phyloP scores from a whole-genome alignment of 2,113 vertebrate genomes.

The Rana temporaria region DNA sequence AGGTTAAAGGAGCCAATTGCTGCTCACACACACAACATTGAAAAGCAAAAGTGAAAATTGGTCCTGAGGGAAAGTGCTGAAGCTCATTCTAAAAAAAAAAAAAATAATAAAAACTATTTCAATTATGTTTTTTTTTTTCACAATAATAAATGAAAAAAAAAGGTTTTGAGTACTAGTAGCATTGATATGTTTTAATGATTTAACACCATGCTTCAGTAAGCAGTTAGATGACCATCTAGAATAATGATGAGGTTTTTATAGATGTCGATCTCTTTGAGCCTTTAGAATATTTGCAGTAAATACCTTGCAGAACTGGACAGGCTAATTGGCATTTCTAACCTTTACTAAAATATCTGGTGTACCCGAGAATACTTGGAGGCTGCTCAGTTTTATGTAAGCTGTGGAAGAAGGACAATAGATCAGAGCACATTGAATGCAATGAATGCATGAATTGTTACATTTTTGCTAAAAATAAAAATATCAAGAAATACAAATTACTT shows the following conservation, averaged over 20 bases:
- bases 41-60: slow-evolving; percentile 37
- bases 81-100: background rate
- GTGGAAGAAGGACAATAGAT: too few species aligned
- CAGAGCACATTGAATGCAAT: too few species aligned
- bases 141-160: background rate
- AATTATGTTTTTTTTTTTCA: slow-evolving; percentile 17
- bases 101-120: background rate
- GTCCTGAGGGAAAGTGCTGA: background rate
- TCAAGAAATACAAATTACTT: too few species aligned
- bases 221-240: too few species aligned
- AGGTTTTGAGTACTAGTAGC: background rate
- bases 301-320: too few species aligned
- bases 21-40: slow-evolving; percentile 16
- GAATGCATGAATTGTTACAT: too few species aligned
- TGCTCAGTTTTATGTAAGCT: too few species aligned
- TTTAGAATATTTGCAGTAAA: too few species aligned
- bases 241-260: background rate
- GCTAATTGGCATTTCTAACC: too few species aligned
- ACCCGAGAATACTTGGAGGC: too few species aligned
- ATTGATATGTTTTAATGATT: background rate
- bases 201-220: background rate
- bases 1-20: slow-evolving; percentile 26
- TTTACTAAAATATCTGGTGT: too few species aligned
- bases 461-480: too few species aligned
- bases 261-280: background rate